Evolutionary conservation across 92 coral and sea anemone species (phyloP), one percentile per base, ranked within the genome.

Genomic region (Phenganax marumi): DNA sequence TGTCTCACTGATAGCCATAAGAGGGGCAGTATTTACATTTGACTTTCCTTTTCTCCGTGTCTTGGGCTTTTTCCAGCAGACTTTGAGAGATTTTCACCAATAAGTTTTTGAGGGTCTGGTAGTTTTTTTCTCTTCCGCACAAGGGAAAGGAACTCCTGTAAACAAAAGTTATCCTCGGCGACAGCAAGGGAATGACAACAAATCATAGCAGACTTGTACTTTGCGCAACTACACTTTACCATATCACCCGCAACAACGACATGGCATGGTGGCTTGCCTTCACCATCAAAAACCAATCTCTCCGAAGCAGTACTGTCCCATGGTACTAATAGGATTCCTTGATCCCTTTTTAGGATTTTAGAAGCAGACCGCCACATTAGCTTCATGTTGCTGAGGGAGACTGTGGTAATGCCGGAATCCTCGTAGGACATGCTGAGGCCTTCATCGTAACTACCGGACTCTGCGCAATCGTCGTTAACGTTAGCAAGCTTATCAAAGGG

Each of bases 221-320:
- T 84, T 13, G 75, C 60, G 22, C 76, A 84, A 18, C 43, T 47
- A 75, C 87, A 84, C 63, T 84, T 84, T 14, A 84, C 52, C 71
- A 21, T 39, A 68, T 76, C 75, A 14, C 82, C 87, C 19, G 43
- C 47, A 52, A 77, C 71, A 39, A 26, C 47, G 19, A 83, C 84
- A 13, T 73, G 43, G 55, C 70, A 83, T 19, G 86, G 86, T 33
- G 84, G 70, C 19, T 24, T 83, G 51, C 60, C 61, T 84, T 61
- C 17, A 58, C 84, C 87, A 76, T 84, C 49, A 71, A 84, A 84
- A 52, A 84, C 87, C 84, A 75, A 56, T 50, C 53, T 61, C 82
- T 84, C 73, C 25, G 87, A 17, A 26, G 70, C 87, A n/a, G 84
- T 46, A 82, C 21, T 48, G 51, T 84, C 87, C 84, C 84, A 84